Evolutionary conservation across 2,888 invertebrate species (phyloP).

Genomic region (Monopis laevigella): DNA sequence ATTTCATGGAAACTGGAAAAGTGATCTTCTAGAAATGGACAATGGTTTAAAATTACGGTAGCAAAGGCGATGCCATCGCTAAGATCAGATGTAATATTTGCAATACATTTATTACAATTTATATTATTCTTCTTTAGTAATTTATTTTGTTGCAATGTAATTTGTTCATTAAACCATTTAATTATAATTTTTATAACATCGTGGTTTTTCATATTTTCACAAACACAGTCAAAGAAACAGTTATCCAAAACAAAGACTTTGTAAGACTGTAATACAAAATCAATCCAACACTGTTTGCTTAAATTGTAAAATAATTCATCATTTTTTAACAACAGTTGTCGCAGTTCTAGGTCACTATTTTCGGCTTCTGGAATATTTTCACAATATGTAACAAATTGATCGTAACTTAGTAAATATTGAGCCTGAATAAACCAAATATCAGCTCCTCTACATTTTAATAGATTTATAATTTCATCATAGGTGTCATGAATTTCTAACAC

Average conservation of each 20-base stretch:
- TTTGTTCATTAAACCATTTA: constrained; percentile 46
- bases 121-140: constrained; percentile 27
- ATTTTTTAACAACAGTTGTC: constrained; percentile 33
- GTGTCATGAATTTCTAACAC: constrained; percentile 50
- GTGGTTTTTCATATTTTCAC: constrained; percentile 37
- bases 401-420: constrained; percentile 44
- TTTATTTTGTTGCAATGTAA: constrained; percentile 31
- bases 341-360: constrained; percentile 40
- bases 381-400: constrained; percentile 42
- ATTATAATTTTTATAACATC: constrained; percentile 40
- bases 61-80: constrained; percentile 65
- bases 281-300: constrained; percentile 67
- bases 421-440: constrained; percentile 42
- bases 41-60: constrained; percentile 62
- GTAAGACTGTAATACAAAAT: constrained; percentile 69
- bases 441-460: constrained; percentile 43
- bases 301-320: constrained; percentile 36
- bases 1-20: constrained; percentile 54
- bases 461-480: constrained; percentile 41
- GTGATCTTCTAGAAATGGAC: constrained; percentile 62
- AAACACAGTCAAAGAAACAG: constrained; percentile 54
- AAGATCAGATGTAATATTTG: constrained; percentile 60
- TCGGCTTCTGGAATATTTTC: constrained; percentile 37
- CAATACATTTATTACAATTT: constrained; percentile 30
- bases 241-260: constrained; percentile 64